Evolutionary conservation across 2,113 vertebrate species (phyloP).

Genomic region (Hydropotes inermis): DNA sequence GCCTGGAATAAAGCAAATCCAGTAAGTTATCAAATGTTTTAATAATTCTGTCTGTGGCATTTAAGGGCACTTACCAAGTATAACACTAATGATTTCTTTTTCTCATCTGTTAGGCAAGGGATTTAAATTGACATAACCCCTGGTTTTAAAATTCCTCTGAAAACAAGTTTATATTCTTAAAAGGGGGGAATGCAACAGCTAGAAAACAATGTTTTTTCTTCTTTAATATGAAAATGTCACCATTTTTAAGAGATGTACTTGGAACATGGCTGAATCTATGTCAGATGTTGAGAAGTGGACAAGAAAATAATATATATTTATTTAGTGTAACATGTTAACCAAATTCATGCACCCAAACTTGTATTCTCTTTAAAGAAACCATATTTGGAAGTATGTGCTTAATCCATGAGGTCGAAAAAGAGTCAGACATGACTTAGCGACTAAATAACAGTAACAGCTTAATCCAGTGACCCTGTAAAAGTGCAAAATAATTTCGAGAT

Average conservation of each 20-base stretch:
- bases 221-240: background rate
- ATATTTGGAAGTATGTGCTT: background rate
- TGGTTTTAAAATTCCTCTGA: background rate
- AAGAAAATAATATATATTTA: background rate
- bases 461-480: background rate
- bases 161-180: slow-evolving; percentile 3
- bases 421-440: background rate
- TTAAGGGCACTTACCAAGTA: background rate
- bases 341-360: background rate
- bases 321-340: background rate
- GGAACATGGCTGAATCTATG: background rate
- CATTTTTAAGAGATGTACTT: background rate
- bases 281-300: background rate
- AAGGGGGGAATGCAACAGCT: background rate
- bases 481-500: background rate
- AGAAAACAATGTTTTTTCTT: background rate
- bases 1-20: slow-evolving; percentile 90
- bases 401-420: background rate
- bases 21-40: slow-evolving; percentile 75
- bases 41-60: background rate
- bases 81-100: background rate
- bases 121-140: background rate
- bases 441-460: background rate
- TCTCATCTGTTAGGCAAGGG: background rate
- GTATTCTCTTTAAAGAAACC: background rate